Evolutionary conservation across 2,888 invertebrate species (phyloP), one percentile per base, ranked within the genome.

Genomic region (Zaprionus lineosus): DNA sequence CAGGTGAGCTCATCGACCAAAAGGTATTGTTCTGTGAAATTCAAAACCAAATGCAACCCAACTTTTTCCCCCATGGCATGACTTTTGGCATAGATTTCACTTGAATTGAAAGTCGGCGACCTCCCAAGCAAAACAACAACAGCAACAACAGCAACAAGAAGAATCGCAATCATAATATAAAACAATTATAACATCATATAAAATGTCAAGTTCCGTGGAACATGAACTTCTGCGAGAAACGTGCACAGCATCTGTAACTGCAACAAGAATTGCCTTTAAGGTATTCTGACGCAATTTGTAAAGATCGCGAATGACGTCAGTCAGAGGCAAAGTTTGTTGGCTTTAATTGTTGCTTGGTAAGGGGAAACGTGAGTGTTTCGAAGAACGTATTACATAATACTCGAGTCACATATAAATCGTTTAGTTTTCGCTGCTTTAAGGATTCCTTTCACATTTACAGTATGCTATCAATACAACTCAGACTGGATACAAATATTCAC

Each of bases 31-130:
- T 14, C 31, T 50, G 57, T 31, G 57, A 52, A 55, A 52, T 57
- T 50, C 24, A 53, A 55, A 9, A 26, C 48, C 21, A 36, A 37
- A 19, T 18, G 16, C 24, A 15, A 21, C 33, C 12, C 47, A 19
- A 8, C 15, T 24, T 40, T 28, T 40, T 4, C 5, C 24, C 28
- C 9, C 15, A 15, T 12, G 15, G 1, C 29, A 21, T 16, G 15
- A 11, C 29, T 34, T 51, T 52, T 53, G 55, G 48, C 26, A 69
- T 64, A 46, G 43, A 64, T 64, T 78, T 77, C 67, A 48, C 28
- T 39, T 21, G 71, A 71, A 77, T 40, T 56, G 56, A 61, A 75
- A 63, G 76, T 72, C 62, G 68, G 24, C 63, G 59, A 73, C 74
- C 77, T 61, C 5, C 52, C 48, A 19, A 40, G 36, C 40, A 40